These are phyloP conservation scores for Uloborus plumipes DNA, from an alignment of 2,888 invertebrate genomes.

Conservation along the genomic window DNA sequence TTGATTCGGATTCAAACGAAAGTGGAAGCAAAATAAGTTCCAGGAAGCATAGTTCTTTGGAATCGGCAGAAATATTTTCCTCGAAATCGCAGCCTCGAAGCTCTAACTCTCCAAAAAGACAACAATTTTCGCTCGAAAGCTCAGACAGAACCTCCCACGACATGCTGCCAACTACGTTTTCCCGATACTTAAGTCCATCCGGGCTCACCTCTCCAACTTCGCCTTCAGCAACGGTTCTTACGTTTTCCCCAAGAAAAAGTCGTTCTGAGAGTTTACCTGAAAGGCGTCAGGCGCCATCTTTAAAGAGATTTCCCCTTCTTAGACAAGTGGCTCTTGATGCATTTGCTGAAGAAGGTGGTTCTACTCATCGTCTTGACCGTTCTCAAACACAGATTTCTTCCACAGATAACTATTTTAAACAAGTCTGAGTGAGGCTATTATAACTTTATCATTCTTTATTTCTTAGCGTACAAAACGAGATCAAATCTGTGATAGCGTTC, in stretches of 20 bases:
- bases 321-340: slow-evolving; percentile 64
- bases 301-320: slow-evolving; percentile 64
- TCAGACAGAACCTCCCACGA: slow-evolving; percentile 18
- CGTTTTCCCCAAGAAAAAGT: slow-evolving; percentile 52
- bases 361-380: slow-evolving; percentile 45
- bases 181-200: slow-evolving; percentile 39
- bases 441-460: neutral
- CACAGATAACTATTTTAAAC: slow-evolving; percentile 17
- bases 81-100: slow-evolving; percentile 26
- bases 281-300: slow-evolving; percentile 44
- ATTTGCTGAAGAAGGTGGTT: slow-evolving; percentile 60
- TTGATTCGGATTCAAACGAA: slow-evolving; percentile 12
- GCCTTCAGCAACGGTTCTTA: slow-evolving; percentile 1
- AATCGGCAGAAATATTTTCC: slow-evolving; percentile 39
- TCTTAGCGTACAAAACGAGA: neutral
- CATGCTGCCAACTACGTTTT: slow-evolving; percentile 11
- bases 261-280: slow-evolving; percentile 58
- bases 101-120: slow-evolving; percentile 41
- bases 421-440: neutral
- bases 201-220: slow-evolving; percentile 8
- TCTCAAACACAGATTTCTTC: slow-evolving; percentile 51
- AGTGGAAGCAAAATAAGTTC: slow-evolving; percentile 41
- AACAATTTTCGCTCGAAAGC: slow-evolving; percentile 41
- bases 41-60: slow-evolving; percentile 45
- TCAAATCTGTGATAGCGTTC: slow-evolving; percentile 37